Conservation (phyloP, 2,113 vertebrate genomes). For the Steatornis caripensis region DNA sequence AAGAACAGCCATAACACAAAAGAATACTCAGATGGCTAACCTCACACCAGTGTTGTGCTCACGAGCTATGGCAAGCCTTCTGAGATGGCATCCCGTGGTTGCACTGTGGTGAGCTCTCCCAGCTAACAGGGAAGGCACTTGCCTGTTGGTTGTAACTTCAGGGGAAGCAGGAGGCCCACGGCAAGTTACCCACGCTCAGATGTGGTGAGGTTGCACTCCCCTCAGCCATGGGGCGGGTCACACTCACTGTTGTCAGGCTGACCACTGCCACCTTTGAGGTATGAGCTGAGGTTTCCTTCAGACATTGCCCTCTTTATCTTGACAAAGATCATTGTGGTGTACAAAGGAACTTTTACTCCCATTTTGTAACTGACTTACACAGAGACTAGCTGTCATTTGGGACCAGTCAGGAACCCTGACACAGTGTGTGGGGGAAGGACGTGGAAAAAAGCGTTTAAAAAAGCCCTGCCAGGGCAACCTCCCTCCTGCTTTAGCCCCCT, state of each 20-base stretch:
- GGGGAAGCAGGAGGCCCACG: not conserved
- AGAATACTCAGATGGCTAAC: not conserved
- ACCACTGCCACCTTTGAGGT: not conserved
- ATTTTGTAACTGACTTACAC: not conserved
- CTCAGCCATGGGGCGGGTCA: not conserved
- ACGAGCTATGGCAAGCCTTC: not conserved
- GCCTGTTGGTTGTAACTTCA: accelerated
- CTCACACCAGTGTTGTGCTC: not conserved
- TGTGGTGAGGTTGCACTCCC: not conserved
- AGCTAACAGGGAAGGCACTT: not conserved
- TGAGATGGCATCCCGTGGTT: not conserved
- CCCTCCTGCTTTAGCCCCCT: not conserved
- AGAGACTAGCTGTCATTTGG: not conserved
- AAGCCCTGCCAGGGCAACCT: not conserved
- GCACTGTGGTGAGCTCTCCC: not conserved
- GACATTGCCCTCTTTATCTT: not conserved
- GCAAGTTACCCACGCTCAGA: not conserved
- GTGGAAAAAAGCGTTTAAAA: not conserved
- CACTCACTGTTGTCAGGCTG: not conserved
- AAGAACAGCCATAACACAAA: not conserved
- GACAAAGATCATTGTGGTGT: not conserved
- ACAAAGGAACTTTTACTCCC: not conserved
- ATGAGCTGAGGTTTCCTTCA: not conserved
- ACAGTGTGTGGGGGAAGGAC: not conserved
- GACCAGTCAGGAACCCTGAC: not conserved